Conservation (phyloP, 1,140 invertebrate genomes). For the Hyles euphorbiae region DNA sequence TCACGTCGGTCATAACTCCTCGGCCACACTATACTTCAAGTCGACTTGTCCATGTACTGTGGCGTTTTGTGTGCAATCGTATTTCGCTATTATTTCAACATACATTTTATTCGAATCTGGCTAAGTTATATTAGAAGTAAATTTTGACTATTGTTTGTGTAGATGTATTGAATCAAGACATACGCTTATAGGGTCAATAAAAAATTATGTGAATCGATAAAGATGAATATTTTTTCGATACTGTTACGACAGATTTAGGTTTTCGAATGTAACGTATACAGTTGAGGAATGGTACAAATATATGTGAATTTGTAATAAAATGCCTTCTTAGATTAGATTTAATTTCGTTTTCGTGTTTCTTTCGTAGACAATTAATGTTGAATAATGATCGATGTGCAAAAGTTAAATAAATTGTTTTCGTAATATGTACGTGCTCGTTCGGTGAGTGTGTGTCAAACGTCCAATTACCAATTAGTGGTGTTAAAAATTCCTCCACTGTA, state of each 20-base stretch:
- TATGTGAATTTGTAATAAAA: conserved; percentile 4
- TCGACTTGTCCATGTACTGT: neutral
- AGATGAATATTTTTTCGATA: conserved; percentile 56
- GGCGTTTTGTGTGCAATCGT: conserved; percentile 17
- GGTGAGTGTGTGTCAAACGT: conserved; percentile 50
- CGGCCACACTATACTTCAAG: too few relatives aligned
- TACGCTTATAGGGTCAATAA: conserved; percentile 54
- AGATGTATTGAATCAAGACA: conserved; percentile 20
- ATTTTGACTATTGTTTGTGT: conserved; percentile 5
- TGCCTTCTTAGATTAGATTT: conserved; percentile 3
- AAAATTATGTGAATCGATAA: conserved; percentile 31
- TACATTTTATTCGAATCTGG: conserved; percentile 15
- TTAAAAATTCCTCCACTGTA: conserved; percentile 68
- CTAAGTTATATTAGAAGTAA: conserved; percentile 17
- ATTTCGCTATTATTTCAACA: neutral
- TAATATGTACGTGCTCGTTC: conserved; percentile 19
- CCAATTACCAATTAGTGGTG: conserved; percentile 62
- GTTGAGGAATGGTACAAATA: conserved; percentile 49
- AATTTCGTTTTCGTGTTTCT: neutral
- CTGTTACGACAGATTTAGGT: conserved; percentile 48
- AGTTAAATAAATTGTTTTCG: conserved; percentile 2
- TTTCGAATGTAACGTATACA: conserved; percentile 48
- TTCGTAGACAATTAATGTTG: neutral
- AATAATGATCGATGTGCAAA: too few relatives aligned
- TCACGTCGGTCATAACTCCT: too few relatives aligned